Percentiles rank a stretch among this genome's conserved stretches.
Conservation (phyloP, 30 jellyfish, hydroid and myxozoan genomes). For the Phacellophora camtschatica region DNA sequence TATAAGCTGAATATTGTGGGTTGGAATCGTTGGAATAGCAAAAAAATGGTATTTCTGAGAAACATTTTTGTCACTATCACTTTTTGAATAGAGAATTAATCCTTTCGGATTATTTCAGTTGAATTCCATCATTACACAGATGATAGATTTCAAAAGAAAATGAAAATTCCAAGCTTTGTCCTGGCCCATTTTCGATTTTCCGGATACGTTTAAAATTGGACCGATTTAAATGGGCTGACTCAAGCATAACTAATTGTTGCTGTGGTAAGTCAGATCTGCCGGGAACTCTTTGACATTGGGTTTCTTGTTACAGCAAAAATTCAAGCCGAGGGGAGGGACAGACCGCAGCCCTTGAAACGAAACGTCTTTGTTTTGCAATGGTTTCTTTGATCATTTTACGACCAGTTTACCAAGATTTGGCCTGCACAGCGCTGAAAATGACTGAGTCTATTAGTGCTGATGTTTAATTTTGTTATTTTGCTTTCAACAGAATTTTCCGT, state of each 20-base stretch:
- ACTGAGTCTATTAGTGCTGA: not conserved
- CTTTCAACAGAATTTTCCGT: too few species aligned
- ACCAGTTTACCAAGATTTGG: too few species aligned
- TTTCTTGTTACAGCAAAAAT: too few species aligned
- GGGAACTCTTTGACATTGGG: not conserved
- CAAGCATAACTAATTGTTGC: not conserved
- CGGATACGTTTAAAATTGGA: not conserved
- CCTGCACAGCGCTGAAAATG: too few species aligned
- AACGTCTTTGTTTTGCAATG: not conserved
- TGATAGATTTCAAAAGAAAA: not conserved
- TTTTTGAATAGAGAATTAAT: too few species aligned
- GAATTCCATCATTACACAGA: not conserved
- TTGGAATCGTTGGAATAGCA: too few species aligned
- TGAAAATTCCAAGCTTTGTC: not conserved
- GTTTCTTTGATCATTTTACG: not conserved
- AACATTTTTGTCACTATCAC: too few species aligned
- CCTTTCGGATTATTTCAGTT: too few species aligned
- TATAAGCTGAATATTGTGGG: too few species aligned
- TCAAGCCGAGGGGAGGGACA: not conserved
- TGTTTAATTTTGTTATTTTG: not conserved
- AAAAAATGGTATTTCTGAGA: too few species aligned
- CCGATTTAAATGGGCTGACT: not conserved
- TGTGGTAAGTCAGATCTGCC: not conserved
- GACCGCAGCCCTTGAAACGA: not conserved
- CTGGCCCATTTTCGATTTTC: not conserved